Base-by-base conservation (phyloP, 2,888 invertebrate species). In the Drosophila formosana region DNA sequence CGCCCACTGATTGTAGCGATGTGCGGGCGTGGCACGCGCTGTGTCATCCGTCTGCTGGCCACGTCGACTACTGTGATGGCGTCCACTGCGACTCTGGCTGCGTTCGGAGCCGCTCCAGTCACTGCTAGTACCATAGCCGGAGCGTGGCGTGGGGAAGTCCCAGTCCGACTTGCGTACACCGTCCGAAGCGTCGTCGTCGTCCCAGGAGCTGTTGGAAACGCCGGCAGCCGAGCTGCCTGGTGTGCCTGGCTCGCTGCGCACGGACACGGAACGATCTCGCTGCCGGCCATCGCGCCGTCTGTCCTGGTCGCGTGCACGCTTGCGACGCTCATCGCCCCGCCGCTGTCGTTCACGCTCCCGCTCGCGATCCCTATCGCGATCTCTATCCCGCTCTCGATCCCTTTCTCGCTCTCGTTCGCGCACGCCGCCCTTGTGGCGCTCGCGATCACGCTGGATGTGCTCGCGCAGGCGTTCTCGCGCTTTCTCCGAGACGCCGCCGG, bases 111-210 rank as follows among this genome's bases (percentile, higher is more conserved):
- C n/a, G n/a, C 37, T 4, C 89, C 88, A 91, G 46, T 89, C 94
- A 0, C 58, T 57, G 3, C 45, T 56, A 8, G 41, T 58, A 41
- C 63, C 63, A n/a, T 61, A 70, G 23, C 73, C 73, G 23, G 77
- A 77, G 32, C 77, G 93, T 0, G 98, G 98, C 0, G 98, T 98
- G 0, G 98, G 98, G 90, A 97, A 95, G 92, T 98, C 98, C 98
- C 98, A 99, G 56, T 95, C 95, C 0, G 98, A 98, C 80, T 95
- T 95, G 23, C 85, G 88, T 4, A 63, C 50, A 47, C 5, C 18
- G 34, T 50, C 28, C 11, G 61, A 53, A 23, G 89, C 89, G 41
- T 92, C 92, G 52, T 96, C 96, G 75, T 97, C 97, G 74, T 97
- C 97, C 92, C 92, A 93, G 0, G 92, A 84, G 49, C 90, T 90